Conservation (phyloP, 2,797 vertebrate species). For the Avahi laniger region DNA sequence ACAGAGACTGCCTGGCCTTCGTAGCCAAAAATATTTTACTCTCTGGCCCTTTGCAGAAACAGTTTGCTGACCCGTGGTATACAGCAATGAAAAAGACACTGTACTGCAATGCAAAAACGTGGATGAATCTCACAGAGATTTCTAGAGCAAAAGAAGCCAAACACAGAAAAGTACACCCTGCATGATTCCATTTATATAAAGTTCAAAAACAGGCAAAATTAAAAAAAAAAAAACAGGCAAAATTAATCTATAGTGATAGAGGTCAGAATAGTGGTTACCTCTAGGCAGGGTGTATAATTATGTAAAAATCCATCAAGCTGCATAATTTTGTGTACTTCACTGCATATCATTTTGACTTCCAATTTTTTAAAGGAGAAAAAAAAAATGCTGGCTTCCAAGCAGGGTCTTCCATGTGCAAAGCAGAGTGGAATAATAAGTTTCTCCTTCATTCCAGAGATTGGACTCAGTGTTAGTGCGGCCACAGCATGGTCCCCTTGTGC, state of each 20-base stretch:
- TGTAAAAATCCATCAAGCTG: neutral
- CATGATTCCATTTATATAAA: neutral
- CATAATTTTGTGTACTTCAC: neutral
- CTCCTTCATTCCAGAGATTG: neutral
- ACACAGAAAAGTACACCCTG: neutral
- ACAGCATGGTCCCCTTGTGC: neutral
- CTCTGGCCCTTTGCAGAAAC: neutral
- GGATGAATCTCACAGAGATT: neutral
- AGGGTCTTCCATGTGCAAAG: neutral
- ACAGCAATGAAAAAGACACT: neutral
- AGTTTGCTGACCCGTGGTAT: neutral
- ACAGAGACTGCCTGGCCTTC: neutral
- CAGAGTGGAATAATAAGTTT: neutral
- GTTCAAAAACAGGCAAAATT: neutral
- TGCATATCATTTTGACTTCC: neutral
- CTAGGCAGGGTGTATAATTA: neutral
- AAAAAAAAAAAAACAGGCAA: neutral
- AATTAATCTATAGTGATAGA: neutral
- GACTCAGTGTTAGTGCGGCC: neutral
- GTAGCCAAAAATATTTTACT: neutral
- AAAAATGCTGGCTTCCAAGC: neutral
- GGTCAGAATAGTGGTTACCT: neutral
- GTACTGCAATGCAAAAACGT: neutral
- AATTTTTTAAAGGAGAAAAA: neutral
- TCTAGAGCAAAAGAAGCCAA: neutral